Evolutionary conservation across 2,797 vertebrate genomes (phyloP).

Genomic region (Apodemus agrarius): DNA sequence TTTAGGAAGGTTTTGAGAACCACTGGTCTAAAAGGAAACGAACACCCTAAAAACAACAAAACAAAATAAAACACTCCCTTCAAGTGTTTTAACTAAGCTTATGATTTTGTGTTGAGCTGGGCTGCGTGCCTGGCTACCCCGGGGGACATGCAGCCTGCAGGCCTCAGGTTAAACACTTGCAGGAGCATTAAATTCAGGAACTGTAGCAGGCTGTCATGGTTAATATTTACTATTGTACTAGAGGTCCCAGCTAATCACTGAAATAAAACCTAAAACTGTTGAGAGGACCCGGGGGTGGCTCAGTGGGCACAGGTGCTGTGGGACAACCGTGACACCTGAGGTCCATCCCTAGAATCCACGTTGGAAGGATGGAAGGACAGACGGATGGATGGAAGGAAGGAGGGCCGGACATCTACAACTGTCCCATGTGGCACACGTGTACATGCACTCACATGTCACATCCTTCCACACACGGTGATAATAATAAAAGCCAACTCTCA

Average conservation of each 20-base stretch:
- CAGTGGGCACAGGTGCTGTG: neutral
- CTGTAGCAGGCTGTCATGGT: neutral
- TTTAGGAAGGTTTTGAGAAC: neutral
- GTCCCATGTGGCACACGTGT: neutral
- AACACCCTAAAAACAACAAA: neutral
- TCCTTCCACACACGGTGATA: neutral
- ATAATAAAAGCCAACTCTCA: neutral
- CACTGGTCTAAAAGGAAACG: neutral
- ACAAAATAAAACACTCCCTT: neutral
- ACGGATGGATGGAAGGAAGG: too few relatives aligned
- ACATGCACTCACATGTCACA: neutral
- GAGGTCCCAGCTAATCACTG: neutral
- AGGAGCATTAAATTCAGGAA: slow-evolving; percentile 10
- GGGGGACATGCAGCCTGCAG: neutral
- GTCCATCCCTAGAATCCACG: neutral
- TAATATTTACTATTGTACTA: neutral
- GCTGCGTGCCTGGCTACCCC: neutral
- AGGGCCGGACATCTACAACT: neutral
- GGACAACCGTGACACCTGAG: neutral
- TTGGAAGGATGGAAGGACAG: neutral
- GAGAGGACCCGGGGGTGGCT: neutral
- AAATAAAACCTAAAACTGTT: neutral
- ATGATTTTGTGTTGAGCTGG: neutral
- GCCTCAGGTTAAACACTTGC: neutral
- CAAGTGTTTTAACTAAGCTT: neutral